Base-by-base conservation (phyloP, 2,113 vertebrate species). In the Psilopsiagon aurifrons region DNA sequence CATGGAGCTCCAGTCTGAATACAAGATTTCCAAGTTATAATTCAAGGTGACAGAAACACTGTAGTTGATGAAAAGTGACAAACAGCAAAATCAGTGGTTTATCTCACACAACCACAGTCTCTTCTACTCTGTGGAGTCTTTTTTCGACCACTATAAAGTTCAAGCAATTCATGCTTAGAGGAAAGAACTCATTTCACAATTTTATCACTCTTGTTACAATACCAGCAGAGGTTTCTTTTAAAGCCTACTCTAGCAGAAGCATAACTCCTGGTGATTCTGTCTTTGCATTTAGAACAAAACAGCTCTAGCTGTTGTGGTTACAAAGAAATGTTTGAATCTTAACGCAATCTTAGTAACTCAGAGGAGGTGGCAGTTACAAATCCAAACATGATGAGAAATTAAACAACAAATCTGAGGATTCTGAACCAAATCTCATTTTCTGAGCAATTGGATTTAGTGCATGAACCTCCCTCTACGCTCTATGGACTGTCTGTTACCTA, bases 191-290 rank as follows among this genome's bases (percentile, higher is more conserved):
- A 88, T 94, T 95, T 92, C 69, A 92, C 57, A 74, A 92, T 93
- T 96, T 94, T 94, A 93, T 93, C 92, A 79, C 88, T 88, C 86
- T 16, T 90, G 86, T 96, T 96, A 95, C 82, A 80, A 93, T 94
- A 95, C 46, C 91, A 86, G 88, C 88, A 93, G 88, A 92, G 66
- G 88, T 76, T 94, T 93, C 80, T 86, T 92, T 92, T 76, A 94
- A 96, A 94, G 92, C 80, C 88, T 78, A 6, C 76, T 82, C 94
- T 95, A 80, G 88, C 92, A 94, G 83, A 49, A 93, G 81, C 49
- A 49, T 44, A 92, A 86, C 88, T 94, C 95, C 87, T 73, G 71
- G 62, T 4, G 8, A 94, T 90, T 78, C 47, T 86, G 71, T 71
- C 60, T 41, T 59, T 73, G 77, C 83, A 84, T 91, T 95, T 96